Evolutionary conservation across 37 sponge, comb jelly and placozoan genomes (phyloP).

Genomic region (Mnemiopsis leidyi): DNA sequence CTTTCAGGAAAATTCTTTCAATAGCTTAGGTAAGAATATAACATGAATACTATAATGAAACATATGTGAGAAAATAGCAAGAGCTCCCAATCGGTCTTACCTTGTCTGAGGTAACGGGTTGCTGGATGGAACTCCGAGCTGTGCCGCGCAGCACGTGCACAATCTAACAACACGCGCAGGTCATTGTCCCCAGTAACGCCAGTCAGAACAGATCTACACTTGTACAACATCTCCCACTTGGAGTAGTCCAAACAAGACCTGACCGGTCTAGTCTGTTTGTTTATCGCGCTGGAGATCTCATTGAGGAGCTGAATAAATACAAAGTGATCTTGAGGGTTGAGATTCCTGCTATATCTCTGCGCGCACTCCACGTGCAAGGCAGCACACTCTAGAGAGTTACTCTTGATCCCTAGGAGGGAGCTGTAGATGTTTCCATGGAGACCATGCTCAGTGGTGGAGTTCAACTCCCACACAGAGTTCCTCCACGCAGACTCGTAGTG

Average conservation of each 20-base stretch:
- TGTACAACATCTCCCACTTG: conserved; percentile 45
- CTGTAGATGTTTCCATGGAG: conserved; percentile 56
- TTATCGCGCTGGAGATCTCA: not conserved
- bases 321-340: conserved; percentile 49
- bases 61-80: too few species aligned
- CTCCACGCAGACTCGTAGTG: conserved; percentile 65
- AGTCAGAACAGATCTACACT: not conserved
- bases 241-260: conserved; percentile 2
- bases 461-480: conserved; percentile 18
- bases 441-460: conserved; percentile 10
- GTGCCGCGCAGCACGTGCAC: conserved; percentile 58
- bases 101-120: conserved; percentile 40
- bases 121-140: not conserved
- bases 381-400: not conserved
- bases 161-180: not conserved
- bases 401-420: not conserved
- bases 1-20: too few species aligned
- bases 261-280: not conserved
- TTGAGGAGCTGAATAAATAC: conserved; percentile 30
- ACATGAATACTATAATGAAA: too few species aligned
- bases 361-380: conserved; percentile 8
- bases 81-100: too few species aligned
- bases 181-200: not conserved
- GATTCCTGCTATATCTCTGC: not conserved
- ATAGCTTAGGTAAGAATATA: too few species aligned